Evolutionary conservation across 2,113 vertebrate genomes (phyloP).

Genomic region (Apteryx mantelli): DNA sequence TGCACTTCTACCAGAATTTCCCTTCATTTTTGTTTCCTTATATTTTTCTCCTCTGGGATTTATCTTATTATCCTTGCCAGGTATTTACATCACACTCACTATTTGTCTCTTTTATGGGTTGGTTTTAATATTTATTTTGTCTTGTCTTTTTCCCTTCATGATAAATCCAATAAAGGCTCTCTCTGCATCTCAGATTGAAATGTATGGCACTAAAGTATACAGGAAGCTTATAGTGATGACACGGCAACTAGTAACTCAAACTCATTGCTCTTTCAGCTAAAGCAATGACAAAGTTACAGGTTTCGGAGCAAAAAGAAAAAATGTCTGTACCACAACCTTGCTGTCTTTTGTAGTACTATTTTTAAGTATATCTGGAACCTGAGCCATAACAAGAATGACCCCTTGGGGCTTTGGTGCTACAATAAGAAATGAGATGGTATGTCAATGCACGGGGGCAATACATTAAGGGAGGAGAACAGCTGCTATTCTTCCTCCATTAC

Average conservation of each 20-base stretch:
- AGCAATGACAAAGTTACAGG: neutral
- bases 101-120: neutral
- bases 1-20: neutral
- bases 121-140: constrained; percentile 40
- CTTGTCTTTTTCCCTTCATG: neutral
- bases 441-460: neutral
- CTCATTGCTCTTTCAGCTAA: neutral
- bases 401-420: neutral
- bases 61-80: neutral
- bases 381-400: neutral
- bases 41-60: neutral
- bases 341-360: neutral
- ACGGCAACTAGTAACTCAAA: neutral
- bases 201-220: neutral
- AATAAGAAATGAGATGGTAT: neutral
- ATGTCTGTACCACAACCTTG: neutral
- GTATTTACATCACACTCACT: neutral
- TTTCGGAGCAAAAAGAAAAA: neutral
- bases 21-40: neutral
- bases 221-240: neutral
- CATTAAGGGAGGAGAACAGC: neutral
- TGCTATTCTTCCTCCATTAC: neutral
- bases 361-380: neutral
- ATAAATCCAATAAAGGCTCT: neutral
- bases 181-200: neutral